Percentiles rank a stretch among this genome's conserved stretches.
These are phyloP conservation scores for Heliocidaris tuberculata DNA, from an alignment of 35 echinoderm and acorn worm species.

Conservation along the genomic window DNA sequence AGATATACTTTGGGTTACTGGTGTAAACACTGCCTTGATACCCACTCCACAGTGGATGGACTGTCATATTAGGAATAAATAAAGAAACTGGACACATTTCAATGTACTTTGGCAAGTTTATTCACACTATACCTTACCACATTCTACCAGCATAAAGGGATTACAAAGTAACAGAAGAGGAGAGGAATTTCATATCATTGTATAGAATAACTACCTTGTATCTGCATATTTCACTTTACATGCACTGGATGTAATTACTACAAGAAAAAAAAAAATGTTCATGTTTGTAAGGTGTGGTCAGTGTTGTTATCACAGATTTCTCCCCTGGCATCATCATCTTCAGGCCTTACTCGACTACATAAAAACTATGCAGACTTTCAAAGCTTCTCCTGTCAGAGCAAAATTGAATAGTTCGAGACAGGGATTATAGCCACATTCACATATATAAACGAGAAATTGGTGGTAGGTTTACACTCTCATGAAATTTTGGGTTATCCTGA, in stretches of 20 bases:
- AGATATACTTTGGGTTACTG: background rate
- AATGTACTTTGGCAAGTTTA: background rate
- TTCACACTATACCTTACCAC: background rate
- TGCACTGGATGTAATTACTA: background rate
- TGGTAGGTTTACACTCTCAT: too few species aligned
- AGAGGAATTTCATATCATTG: background rate
- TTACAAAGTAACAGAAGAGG: background rate
- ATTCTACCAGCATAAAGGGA: background rate
- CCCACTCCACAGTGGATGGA: background rate
- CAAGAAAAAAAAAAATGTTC: background rate
- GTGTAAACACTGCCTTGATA: background rate
- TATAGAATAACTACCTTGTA: background rate
- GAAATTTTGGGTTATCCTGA: too few species aligned
- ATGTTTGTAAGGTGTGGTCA: background rate
- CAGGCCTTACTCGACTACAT: too few species aligned
- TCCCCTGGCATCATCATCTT: too few species aligned
- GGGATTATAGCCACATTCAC: too few species aligned
- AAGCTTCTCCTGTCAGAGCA: too few species aligned
- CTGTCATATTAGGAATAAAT: background rate
- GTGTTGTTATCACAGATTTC: background rate
- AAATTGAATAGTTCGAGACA: too few species aligned
- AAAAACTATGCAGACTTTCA: too few species aligned
- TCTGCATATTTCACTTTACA: background rate
- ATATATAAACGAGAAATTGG: too few species aligned
- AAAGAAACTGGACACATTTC: background rate